Evolutionary conservation across 2,113 vertebrate genomes (phyloP).

Genomic region (Prolemur simus): DNA sequence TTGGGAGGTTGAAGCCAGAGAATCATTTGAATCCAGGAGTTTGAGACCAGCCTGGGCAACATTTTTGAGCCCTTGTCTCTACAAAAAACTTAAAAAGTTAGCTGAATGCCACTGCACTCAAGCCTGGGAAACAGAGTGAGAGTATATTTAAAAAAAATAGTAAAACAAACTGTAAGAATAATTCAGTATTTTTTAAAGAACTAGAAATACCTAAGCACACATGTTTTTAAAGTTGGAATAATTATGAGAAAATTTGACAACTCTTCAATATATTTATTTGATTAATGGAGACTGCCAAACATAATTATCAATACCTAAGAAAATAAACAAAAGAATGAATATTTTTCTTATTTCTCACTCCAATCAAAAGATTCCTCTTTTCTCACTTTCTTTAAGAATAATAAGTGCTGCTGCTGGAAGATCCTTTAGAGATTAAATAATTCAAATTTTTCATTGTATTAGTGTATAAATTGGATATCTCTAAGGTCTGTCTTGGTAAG

Average conservation of each 20-base stretch:
- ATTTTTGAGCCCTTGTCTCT: neutral
- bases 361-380: neutral
- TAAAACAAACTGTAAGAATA: neutral
- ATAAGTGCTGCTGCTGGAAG: neutral
- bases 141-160: neutral
- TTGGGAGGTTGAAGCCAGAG: neutral
- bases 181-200: neutral
- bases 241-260: neutral
- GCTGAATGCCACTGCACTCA: too few species aligned
- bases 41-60: neutral
- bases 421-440: neutral
- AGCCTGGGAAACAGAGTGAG: too few species aligned
- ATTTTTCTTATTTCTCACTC: neutral
- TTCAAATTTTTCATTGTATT: neutral
- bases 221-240: constrained; percentile 8
- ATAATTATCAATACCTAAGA: neutral
- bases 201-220: neutral
- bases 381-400: neutral
- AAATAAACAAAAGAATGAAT: neutral
- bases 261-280: neutral
- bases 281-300: neutral
- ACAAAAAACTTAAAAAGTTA: neutral
- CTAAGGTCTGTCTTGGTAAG: neutral
- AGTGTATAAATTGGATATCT: neutral
- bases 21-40: neutral